Evolutionary conservation across 2,113 vertebrate genomes (phyloP).

Genomic region (Pangasianodon hypophthalmus): DNA sequence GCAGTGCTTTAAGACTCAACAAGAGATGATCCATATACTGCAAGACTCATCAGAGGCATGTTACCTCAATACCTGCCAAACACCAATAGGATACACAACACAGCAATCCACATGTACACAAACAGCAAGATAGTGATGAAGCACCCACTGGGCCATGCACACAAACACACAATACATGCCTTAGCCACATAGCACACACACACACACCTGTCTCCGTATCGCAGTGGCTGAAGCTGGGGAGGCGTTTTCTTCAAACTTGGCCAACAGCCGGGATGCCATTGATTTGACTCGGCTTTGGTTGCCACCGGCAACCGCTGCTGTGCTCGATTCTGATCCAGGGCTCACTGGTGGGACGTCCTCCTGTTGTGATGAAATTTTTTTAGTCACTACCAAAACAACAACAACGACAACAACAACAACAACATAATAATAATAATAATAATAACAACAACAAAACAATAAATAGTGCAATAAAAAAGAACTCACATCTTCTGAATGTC

Average conservation of each 20-base stretch:
- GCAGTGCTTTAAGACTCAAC: neutral
- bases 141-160: neutral
- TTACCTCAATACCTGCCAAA: neutral
- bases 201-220: conserved; percentile 54
- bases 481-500: conserved; percentile 80
- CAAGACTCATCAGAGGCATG: neutral
- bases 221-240: conserved; percentile 66
- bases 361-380: conserved; percentile 60
- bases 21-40: neutral
- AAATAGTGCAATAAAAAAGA: neutral
- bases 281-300: conserved; percentile 86
- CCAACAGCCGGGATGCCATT: conserved; percentile 89
- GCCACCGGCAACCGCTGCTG: conserved; percentile 65
- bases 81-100: neutral
- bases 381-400: neutral
- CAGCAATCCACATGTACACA: neutral
- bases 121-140: neutral
- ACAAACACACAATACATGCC: neutral
- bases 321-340: conserved; percentile 69
- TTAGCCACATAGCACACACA: conserved; percentile 1
- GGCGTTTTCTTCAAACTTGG: conserved; percentile 84
- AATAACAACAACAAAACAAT: neutral
- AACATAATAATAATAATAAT: neutral
- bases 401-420: neutral
- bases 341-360: conserved; percentile 69